Evolutionary conservation across 2,113 vertebrate genomes (phyloP).

Genomic region (Cyanocitta stelleri): DNA sequence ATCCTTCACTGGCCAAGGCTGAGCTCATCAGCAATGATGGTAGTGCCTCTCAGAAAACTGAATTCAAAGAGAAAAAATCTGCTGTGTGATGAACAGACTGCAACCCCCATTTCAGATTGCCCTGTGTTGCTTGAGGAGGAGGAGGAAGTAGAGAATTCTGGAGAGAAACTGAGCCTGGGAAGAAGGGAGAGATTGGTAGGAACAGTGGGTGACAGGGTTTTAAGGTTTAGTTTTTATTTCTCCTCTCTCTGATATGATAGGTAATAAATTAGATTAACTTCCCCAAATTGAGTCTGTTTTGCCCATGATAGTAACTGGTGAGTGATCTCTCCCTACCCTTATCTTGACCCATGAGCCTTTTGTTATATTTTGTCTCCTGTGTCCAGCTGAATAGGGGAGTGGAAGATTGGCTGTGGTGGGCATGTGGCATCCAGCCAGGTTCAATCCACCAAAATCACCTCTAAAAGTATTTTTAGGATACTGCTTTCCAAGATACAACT

Average conservation of each 20-base stretch:
- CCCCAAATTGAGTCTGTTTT: rapidly evolving
- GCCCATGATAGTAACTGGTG: rapidly evolving
- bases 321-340: neutral
- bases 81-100: neutral
- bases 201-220: neutral
- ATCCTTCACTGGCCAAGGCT: neutral
- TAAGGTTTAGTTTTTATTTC: neutral
- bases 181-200: rapidly evolving
- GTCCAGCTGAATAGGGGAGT: neutral
- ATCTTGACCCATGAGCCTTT: rapidly evolving
- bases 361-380: neutral
- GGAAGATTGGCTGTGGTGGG: neutral
- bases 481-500: neutral
- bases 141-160: neutral
- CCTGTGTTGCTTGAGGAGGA: neutral
- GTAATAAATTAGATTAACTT: neutral
- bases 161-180: neutral
- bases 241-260: neutral
- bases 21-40: neutral
- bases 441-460: neutral
- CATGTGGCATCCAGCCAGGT: neutral
- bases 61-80: neutral
- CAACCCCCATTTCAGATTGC: neutral
- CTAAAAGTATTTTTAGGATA: neutral
- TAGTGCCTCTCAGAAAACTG: neutral